These are phyloP conservation scores for Crocodylus rhombifer DNA, from an alignment of 2,797 vertebrate genomes.

Conservation along the genomic window DNA sequence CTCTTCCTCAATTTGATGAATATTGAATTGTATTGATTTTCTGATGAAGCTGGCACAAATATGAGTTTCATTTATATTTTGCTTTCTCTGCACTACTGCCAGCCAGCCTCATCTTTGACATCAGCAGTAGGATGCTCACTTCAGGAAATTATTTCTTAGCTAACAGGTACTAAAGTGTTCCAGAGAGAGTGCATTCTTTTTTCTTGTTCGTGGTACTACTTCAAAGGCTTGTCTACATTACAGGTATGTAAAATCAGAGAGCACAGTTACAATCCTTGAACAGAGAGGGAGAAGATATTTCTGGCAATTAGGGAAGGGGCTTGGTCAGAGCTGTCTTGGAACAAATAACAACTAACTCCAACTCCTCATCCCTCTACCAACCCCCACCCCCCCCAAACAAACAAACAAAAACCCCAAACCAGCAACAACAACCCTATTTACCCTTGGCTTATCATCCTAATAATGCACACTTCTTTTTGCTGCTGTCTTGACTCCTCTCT, in stretches of 20 bases:
- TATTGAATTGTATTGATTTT: background rate
- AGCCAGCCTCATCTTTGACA: background rate
- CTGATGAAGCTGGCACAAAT: background rate
- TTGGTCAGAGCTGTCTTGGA: background rate
- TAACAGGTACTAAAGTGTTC: background rate
- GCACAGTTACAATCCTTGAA: background rate
- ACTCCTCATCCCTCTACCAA: background rate
- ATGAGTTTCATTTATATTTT: slow-evolving; percentile 28
- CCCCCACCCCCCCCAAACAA: background rate
- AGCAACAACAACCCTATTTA: no score
- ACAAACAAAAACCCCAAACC: background rate
- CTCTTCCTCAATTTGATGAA: background rate
- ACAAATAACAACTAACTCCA: background rate
- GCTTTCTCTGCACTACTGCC: slow-evolving; percentile 11
- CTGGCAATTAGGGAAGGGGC: background rate
- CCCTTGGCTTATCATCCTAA: no score
- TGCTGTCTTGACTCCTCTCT: slow-evolving; percentile 27
- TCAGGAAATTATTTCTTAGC: slow-evolving; percentile 6
- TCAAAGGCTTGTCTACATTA: background rate
- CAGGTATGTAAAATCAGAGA: background rate
- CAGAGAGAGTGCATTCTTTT: background rate
- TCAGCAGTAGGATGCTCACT: slow-evolving; percentile 21
- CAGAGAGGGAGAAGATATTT: background rate
- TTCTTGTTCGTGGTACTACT: background rate
- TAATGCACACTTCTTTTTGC: background rate